These are phyloP conservation scores for Manis pentadactyla DNA, from an alignment of 2,797 vertebrate genomes.

Conservation along the genomic window DNA sequence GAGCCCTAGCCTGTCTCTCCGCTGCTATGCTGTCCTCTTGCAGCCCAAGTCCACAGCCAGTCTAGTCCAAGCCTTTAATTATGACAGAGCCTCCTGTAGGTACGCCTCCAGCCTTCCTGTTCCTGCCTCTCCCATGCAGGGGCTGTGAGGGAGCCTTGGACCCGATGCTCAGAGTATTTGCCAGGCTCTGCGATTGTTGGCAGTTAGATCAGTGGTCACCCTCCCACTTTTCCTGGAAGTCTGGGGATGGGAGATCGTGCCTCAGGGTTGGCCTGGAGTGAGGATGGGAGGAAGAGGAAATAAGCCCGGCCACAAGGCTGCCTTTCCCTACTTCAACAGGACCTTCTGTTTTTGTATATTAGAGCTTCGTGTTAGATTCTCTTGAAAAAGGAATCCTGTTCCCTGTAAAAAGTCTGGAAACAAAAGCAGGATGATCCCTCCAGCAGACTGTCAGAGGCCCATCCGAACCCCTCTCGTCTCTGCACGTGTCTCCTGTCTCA, in stretches of 20 bases:
- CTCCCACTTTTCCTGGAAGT: not conserved
- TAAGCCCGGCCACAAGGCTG: not conserved
- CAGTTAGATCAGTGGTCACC: not conserved
- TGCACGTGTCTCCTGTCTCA: not conserved
- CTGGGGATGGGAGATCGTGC: not conserved
- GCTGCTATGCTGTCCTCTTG: too few species aligned
- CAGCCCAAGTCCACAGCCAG: not conserved
- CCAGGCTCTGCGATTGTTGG: not conserved
- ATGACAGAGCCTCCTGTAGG: not conserved
- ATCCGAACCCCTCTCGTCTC: not conserved
- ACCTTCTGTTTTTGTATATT: too few species aligned
- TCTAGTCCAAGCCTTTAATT: not conserved
- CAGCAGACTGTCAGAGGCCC: not conserved
- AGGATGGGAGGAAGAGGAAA: not conserved
- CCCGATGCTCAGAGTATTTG: not conserved
- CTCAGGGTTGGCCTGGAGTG: not conserved
- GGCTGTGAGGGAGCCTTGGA: not conserved
- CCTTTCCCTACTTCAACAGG: not conserved
- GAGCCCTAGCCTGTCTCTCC: not conserved
- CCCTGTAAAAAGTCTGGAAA: not conserved
- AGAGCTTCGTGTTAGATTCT: not conserved
- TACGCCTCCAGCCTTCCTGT: not conserved
- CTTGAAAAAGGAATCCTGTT: not conserved
- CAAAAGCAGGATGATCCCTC: not conserved
- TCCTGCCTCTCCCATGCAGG: fast-evolving